Conservation (phyloP, 92 coral and sea anemone genomes). For the Porites lobata region DNA sequence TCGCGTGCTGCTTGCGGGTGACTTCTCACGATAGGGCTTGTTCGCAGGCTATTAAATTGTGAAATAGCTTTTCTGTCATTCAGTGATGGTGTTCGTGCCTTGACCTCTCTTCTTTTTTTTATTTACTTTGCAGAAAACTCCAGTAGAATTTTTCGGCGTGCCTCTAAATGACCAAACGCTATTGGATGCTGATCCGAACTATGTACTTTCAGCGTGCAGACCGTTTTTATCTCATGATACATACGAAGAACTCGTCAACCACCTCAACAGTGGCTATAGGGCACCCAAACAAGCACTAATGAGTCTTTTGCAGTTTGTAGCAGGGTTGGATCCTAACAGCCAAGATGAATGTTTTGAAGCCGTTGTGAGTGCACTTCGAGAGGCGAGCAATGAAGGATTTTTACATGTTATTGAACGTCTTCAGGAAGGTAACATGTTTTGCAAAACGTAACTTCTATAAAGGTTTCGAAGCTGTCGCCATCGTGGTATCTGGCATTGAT, state of each 20-base stretch:
- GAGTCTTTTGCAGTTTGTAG: conserved; percentile 12
- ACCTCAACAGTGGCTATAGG: not conserved
- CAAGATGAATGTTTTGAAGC: conserved; percentile 20
- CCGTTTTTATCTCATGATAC: not conserved
- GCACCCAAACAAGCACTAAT: not conserved
- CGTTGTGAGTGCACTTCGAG: not conserved
- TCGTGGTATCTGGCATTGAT: no score
- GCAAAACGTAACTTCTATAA: no score
- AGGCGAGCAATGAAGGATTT: no score
- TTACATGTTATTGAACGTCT: not conserved
- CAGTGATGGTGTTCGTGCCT: not conserved
- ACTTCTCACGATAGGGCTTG: no score
- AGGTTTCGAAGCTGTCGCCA: no score
- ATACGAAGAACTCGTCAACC: not conserved
- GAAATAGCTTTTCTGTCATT: no score
- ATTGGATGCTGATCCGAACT: not conserved
- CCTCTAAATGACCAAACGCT: not conserved
- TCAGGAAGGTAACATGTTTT: no score
- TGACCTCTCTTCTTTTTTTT: not conserved
- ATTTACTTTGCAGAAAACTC: not conserved
- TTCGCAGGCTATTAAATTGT: no score
- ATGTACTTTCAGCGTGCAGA: not conserved
- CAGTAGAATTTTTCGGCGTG: conserved; percentile 12
- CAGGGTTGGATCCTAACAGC: not conserved
- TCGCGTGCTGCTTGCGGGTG: no score